These are phyloP conservation scores for Shargacucullia verbasci DNA, from an alignment of 2,888 invertebrate species.

Conservation along the genomic window DNA sequence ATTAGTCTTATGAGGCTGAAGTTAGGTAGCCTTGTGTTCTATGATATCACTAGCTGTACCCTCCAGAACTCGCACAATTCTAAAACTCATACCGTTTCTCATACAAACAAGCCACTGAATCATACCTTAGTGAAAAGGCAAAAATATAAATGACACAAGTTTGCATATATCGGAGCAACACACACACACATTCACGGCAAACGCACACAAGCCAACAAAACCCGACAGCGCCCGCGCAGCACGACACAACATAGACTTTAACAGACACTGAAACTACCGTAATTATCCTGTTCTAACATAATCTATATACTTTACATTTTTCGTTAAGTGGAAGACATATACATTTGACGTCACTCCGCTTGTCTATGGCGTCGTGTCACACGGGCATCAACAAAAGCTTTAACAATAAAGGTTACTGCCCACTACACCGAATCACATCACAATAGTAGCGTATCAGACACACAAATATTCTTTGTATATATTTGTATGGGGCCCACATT, in stretches of 20 bases:
- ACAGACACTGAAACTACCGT: no score
- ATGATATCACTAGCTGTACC: no score
- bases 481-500: no score
- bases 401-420: slow-evolving; percentile 14
- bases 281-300: not conserved
- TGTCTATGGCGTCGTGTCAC: not conserved
- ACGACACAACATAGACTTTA: slow-evolving; percentile 6
- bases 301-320: slow-evolving; percentile 2
- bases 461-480: no score
- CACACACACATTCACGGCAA: slow-evolving; percentile 29
- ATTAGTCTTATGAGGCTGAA: no score
- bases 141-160: not conserved
- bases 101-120: no score
- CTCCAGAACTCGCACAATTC: no score
- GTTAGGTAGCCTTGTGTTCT: no score
- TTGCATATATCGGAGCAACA: slow-evolving; percentile 23
- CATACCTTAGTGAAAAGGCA: no score
- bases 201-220: slow-evolving; percentile 32
- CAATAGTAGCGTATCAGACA: no score
- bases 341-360: not conserved
- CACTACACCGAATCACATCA: no score
- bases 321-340: slow-evolving; percentile 28
- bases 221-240: not conserved
- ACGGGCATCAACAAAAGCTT: slow-evolving; percentile 11
- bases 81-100: no score